phyloP scores from a whole-genome alignment of 2,113 vertebrate species.

The Hyaena hyaena region DNA sequence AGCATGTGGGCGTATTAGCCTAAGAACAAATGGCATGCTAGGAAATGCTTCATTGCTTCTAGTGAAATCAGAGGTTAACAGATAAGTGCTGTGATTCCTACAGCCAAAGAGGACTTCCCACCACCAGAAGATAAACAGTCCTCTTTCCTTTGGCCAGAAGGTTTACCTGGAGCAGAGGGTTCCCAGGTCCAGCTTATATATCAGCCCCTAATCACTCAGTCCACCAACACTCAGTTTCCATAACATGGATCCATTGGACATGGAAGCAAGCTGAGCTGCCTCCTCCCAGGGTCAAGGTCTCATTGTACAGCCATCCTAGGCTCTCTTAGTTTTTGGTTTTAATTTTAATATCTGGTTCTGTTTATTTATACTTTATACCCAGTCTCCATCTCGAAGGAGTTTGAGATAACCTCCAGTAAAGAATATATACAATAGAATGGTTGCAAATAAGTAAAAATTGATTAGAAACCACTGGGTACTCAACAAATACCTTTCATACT shows the following conservation, averaged over 20 bases:
- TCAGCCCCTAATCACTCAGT: background rate
- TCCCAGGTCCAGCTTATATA: background rate
- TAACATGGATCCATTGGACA: background rate
- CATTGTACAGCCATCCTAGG: background rate
- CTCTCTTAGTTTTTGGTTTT: background rate
- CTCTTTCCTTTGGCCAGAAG: conserved; percentile 23
- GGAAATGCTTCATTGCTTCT: background rate
- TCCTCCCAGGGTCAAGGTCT: background rate
- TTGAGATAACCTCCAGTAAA: background rate
- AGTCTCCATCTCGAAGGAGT: background rate
- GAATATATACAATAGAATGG: background rate
- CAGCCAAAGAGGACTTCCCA: background rate
- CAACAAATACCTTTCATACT: background rate
- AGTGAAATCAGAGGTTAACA: background rate
- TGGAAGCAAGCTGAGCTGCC: background rate
- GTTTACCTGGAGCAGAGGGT: background rate
- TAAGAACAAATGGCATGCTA: background rate
- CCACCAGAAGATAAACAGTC: background rate
- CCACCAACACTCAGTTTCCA: background rate
- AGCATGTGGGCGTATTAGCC: rapidly evolving
- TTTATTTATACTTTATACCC: background rate
- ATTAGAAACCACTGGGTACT: background rate
- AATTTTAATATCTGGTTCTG: background rate
- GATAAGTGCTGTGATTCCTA: background rate
- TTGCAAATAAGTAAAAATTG: background rate